Percentiles rank a stretch among this genome's conserved stretches.
Conservation (phyloP, 1,140 invertebrate species). For the Eulimnadia texana region DNA sequence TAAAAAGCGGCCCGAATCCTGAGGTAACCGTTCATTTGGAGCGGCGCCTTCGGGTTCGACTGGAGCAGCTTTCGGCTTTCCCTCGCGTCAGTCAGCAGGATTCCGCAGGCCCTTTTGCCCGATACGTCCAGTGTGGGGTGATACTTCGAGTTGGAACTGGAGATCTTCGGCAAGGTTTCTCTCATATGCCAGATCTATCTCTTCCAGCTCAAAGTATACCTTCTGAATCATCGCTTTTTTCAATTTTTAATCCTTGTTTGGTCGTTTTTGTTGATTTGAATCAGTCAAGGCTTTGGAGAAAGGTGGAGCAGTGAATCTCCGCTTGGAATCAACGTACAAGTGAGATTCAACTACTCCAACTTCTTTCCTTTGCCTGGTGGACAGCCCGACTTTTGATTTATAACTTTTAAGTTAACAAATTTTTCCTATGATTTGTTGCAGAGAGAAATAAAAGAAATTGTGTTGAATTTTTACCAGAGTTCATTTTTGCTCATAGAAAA, state of each 20-base stretch:
- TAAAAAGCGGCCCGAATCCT: background rate
- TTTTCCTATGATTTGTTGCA: background rate
- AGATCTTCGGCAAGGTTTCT: constrained; percentile 41
- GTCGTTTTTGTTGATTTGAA: background rate
- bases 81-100: no score
- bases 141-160: constrained; percentile 48
- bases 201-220: constrained; percentile 46
- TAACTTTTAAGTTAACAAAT: background rate
- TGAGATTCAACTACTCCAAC: constrained; percentile 69
- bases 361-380: constrained; percentile 33
- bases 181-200: constrained; percentile 55
- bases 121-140: constrained; percentile 16
- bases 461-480: no score
- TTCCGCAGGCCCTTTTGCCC: background rate
- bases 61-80: no score
- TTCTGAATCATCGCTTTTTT: constrained; percentile 5
- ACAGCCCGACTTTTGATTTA: background rate
- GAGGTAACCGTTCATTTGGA: background rate
- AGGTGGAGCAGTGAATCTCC: constrained; percentile 59
- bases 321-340: constrained; percentile 36
- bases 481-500: no score
- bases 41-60: no score
- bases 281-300: constrained; percentile 27
- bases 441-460: background rate
- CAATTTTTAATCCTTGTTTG: background rate